Evolutionary conservation across 1,140 invertebrate genomes (phyloP), one percentile per base, ranked within the genome.

Genomic region (Tribolium castaneum): DNA sequence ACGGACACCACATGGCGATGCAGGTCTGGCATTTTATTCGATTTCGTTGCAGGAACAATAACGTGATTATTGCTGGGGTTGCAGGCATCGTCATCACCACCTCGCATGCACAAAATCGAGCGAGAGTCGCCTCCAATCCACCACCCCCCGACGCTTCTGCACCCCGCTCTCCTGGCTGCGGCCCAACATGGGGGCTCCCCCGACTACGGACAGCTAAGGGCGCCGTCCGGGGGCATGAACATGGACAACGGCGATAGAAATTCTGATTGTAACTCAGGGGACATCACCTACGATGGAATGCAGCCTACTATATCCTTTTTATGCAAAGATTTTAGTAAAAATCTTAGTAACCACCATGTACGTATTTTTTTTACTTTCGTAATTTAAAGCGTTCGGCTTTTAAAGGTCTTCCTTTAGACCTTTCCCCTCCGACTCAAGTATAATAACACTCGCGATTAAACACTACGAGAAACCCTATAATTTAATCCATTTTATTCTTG

Each of bases 221-320:
- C 86, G 87, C 87, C 86, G 90, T 84, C 83, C 3, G 85, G 84
- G 12, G 81, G 81, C 13, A 83, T 87, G 80, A 87, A 87, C 88
- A 92, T 95, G 91, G 94, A 96, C 89, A 91, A 92, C 87, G 92
- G 93, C 83, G 94, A 96, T 87, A 92, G 93, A 72, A 92, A 93
- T 86, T 95, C 94, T 79, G 95, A 96, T 89, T 95, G 94, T 90
- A 96, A 96, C 88, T 95, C 94, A 81, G 94, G 91, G 70, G 94
- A 96, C 86, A 93, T 95, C 87, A 91, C 92, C 83, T 96, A 94
- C 90, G 95, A 96, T 87, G 94, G 94, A 88, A 93, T 95, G 90
- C 93, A 94, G 89, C 94, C 94, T 94, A 95, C 94, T 92, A 96
- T 96, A 95, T 96, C 95, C 94, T 96, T 96, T 95, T 92, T 90